Base-by-base conservation (phyloP, 2,888 invertebrate species). In the Leucophenga montana region DNA sequence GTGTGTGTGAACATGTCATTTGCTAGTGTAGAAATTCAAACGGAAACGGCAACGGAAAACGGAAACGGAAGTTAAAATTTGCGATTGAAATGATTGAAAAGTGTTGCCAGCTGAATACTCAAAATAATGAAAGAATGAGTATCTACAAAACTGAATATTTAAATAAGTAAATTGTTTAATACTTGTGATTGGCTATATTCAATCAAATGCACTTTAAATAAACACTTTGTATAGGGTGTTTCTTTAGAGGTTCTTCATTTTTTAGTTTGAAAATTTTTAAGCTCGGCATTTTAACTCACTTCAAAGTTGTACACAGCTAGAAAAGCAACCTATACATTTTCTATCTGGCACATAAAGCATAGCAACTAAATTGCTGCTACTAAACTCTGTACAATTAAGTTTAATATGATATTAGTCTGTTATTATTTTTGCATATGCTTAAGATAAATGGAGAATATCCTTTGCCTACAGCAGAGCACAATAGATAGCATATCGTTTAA, bases 71-170 rank as follows among this genome's bases (percentile, higher is more conserved):
- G 84, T 75, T 74, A 79, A 83, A 80, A 80, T 78, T 77, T 79
- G 79, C 78, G 61, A 80, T 71, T 82, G 83, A 82, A 80, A 80
- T 83, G 78, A 83, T 79, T 85, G 80, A 77, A 78, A 61, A 75
- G 75, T 73, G 75, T 80, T 73, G 66, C 54, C 39, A 53, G 16
- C 27, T 39, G 46, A 39, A 39, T 11, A 39, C 8, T 16, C 11
- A n/a, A 62, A n/a, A 39, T 31, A 39, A 39, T 9, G 66, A 20
- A 5, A 22, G 62, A 68, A 56, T 62, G 54, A 65, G 48, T 53
- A 48, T 66, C 44, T 8, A 50, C 33, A n/a, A 50, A 18, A 3
- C 13, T 48, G 48, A 59, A 39, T 59, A 5, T 16, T n/a, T 59
- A 18, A 50, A 50, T 31, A 33, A 31, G 5, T 61, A 22, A 54